phyloP scores from a whole-genome alignment of 2,113 vertebrate genomes.

The Oreochromis niloticus region DNA sequence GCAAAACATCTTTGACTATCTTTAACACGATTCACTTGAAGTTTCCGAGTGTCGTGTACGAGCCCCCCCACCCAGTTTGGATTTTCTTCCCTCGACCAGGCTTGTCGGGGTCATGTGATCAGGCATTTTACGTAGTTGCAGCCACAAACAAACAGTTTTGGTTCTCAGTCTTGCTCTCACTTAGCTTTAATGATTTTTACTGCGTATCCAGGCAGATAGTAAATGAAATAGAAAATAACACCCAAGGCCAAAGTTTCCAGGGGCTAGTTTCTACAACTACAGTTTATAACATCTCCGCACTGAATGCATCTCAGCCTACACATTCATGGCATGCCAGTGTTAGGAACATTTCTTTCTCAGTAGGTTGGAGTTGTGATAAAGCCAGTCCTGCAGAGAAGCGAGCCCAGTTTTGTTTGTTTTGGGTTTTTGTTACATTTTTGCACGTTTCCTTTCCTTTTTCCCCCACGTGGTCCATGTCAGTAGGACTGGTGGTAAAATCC shows the following conservation, averaged over 20 bases:
- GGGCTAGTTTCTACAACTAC: neutral
- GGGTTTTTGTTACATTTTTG: neutral
- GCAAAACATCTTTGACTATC: neutral
- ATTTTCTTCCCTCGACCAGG: neutral
- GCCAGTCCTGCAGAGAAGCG: neutral
- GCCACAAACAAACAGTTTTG: neutral
- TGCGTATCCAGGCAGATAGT: neutral
- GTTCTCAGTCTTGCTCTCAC: neutral
- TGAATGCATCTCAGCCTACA: neutral
- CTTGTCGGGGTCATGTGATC: neutral
- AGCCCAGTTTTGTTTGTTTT: neutral
- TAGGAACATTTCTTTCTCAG: neutral
- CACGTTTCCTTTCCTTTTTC: neutral
- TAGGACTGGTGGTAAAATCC: constrained; percentile 58
- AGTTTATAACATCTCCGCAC: neutral
- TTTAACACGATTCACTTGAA: neutral
- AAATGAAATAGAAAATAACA: neutral
- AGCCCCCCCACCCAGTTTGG: neutral
- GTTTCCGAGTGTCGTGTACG: neutral
- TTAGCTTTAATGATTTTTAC: constrained; percentile 58
- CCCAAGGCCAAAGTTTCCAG: neutral
- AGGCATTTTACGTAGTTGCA: neutral
- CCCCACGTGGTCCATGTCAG: constrained; percentile 20
- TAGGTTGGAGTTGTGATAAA: constrained; percentile 7
- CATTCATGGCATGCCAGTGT: neutral